phyloP scores from a whole-genome alignment of 2,797 vertebrate genomes.

The Sternarchorhynchus goeldii region DNA sequence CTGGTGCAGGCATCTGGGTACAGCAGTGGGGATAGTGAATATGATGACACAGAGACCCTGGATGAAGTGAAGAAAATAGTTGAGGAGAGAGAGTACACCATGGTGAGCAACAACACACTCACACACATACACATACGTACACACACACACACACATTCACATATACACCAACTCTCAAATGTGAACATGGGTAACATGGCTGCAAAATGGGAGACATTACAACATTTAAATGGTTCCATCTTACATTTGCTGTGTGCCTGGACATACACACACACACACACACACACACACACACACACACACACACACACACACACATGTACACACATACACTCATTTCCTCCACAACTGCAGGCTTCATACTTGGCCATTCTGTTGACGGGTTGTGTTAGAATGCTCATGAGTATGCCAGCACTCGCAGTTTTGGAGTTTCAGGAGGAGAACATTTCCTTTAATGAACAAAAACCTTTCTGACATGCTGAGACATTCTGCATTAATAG shows the following conservation, averaged over 20 bases:
- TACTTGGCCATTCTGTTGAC: background rate
- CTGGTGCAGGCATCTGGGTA: slow-evolving; percentile 85
- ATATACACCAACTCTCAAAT: slow-evolving; percentile 19
- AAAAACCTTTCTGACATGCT: background rate
- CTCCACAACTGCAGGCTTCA: background rate
- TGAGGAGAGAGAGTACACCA: slow-evolving; percentile 70
- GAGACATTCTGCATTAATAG: slow-evolving; percentile 13
- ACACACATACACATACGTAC: slow-evolving; percentile 5
- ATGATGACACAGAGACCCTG: slow-evolving; percentile 73
- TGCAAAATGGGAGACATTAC: background rate
- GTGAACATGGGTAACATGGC: background rate
- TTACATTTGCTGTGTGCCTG: background rate
- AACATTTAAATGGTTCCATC: background rate
- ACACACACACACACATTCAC: slow-evolving; percentile 30
- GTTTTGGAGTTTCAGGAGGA: background rate
- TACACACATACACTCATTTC: too few species aligned
- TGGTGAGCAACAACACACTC: slow-evolving; percentile 59
- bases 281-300: background rate
- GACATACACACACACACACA: slow-evolving; percentile 18
- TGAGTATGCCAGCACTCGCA: slow-evolving; percentile 8
- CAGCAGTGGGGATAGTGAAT: slow-evolving; percentile 78
- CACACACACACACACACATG: background rate
- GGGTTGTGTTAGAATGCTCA: background rate
- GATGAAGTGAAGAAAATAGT: slow-evolving; percentile 76
- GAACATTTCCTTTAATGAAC: slow-evolving; percentile 31